Evolutionary conservation across 2,113 vertebrate genomes (phyloP).

Genomic region (Mandrillus leucophaeus): DNA sequence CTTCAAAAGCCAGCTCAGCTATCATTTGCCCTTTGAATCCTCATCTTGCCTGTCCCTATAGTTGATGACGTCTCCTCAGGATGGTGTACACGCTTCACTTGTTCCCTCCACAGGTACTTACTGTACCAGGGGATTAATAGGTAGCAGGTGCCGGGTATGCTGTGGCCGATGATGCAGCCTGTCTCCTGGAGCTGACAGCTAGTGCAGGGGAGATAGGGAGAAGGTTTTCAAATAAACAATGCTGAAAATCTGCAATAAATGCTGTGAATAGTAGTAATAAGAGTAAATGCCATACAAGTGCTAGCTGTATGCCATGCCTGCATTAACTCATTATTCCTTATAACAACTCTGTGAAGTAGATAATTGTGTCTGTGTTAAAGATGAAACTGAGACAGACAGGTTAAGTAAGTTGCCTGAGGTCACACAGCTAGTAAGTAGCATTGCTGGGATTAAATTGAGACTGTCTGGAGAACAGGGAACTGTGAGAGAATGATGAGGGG

Average conservation of each 20-base stretch:
- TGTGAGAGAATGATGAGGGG: background rate
- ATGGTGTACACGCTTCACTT: background rate
- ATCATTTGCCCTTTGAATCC: background rate
- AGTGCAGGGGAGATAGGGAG: background rate
- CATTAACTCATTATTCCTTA: background rate
- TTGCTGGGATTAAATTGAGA: background rate
- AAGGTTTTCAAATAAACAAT: background rate
- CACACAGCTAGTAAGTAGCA: background rate
- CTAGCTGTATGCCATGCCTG: background rate
- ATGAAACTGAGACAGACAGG: constrained; percentile 4
- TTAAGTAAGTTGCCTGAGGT: background rate
- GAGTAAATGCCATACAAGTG: background rate
- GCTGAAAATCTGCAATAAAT: background rate
- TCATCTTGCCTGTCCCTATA: background rate
- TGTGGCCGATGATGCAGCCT: background rate
- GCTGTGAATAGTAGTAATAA: background rate
- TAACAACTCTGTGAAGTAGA: background rate
- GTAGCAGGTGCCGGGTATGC: background rate
- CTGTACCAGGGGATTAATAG: background rate
- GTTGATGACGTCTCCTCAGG: background rate
- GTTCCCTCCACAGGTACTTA: background rate
- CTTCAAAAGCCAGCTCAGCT: background rate
- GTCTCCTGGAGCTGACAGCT: background rate
- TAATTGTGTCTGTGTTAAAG: background rate
- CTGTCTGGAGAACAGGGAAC: background rate